A percentile compares a stretch with the other conserved stretches of the same genome.
Conservation (phyloP, 2,888 invertebrate genomes). For the Drosophila monieri region DNA sequence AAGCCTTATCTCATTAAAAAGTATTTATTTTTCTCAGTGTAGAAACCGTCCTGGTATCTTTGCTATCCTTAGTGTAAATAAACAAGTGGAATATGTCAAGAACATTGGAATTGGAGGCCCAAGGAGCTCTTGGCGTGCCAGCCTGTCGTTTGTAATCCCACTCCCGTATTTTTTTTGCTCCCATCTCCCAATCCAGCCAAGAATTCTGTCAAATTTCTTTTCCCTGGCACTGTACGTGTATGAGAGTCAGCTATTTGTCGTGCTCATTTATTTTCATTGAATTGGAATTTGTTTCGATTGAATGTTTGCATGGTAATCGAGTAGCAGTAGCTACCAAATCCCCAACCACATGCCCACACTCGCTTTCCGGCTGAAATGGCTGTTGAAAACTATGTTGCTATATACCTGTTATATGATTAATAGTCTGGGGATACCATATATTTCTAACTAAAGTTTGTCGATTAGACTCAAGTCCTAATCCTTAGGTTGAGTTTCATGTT, state of each 20-base stretch:
- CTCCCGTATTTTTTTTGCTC: not conserved
- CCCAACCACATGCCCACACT: slow-evolving; percentile 6
- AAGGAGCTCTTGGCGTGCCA: slow-evolving; percentile 62
- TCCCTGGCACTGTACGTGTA: slow-evolving; percentile 13
- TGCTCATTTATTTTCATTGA: slow-evolving; percentile 78
- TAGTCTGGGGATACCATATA: slow-evolving; percentile 63
- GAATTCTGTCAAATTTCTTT: slow-evolving; percentile 65
- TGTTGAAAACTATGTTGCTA: slow-evolving; percentile 61
- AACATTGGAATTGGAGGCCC: slow-evolving; percentile 51
- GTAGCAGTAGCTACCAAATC: slow-evolving; percentile 53
- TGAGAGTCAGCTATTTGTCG: slow-evolving; percentile 64
- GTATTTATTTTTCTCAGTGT: not conserved
- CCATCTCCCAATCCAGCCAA: slow-evolving; percentile 28
- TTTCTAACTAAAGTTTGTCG: slow-evolving; percentile 70
- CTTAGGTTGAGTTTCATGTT: slow-evolving; percentile 22
- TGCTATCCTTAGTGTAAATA: slow-evolving; percentile 66
- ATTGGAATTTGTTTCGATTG: slow-evolving; percentile 77
- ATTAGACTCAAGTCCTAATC: slow-evolving; percentile 57
- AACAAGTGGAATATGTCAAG: slow-evolving; percentile 77
- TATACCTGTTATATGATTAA: slow-evolving; percentile 61
- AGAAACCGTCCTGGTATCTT: slow-evolving; percentile 5
- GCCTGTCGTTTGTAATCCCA: slow-evolving; percentile 68
- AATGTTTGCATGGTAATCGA: slow-evolving; percentile 79
- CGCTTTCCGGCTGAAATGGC: slow-evolving; percentile 31
- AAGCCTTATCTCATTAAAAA: too few relatives aligned